Evolutionary conservation across 35 echinoderm and acorn worm species (phyloP).

Genomic region (Apostichopus californicus): DNA sequence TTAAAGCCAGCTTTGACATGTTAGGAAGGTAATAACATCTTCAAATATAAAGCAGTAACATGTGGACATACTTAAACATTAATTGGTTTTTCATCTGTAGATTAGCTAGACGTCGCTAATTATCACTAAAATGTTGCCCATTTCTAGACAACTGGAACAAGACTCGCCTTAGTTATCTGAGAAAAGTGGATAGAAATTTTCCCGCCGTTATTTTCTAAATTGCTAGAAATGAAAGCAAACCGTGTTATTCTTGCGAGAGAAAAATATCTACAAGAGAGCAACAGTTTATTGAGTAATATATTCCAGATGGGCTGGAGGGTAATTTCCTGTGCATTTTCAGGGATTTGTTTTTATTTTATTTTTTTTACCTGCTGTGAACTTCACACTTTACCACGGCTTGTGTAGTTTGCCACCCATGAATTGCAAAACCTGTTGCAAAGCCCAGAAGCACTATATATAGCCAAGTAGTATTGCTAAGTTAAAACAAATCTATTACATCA

Average conservation of each 20-base stretch:
- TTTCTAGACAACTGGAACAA: no score
- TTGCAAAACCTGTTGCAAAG: background rate
- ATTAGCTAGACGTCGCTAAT: no score
- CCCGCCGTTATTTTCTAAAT: background rate
- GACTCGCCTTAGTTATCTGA: background rate
- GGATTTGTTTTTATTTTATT: background rate
- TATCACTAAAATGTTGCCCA: no score
- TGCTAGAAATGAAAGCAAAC: constrained; percentile 1
- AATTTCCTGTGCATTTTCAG: background rate
- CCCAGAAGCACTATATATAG: constrained; percentile 7
- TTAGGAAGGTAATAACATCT: no score
- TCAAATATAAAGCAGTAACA: no score
- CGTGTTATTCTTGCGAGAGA: constrained; percentile 7
- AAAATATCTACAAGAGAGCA: background rate
- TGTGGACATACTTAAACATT: no score
- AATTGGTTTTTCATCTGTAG: no score
- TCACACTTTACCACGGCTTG: background rate
- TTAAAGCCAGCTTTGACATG: no score
- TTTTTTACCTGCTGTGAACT: constrained; percentile 1
- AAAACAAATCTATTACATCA: constrained; percentile 1
- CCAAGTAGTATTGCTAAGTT: background rate
- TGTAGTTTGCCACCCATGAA: background rate
- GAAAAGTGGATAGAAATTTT: background rate
- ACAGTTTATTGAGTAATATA: constrained; percentile 16
- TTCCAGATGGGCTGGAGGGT: constrained; percentile 23